These are phyloP conservation scores for Callosobruchus maculatus DNA, from an alignment of 2,888 invertebrate genomes.

Conservation along the genomic window DNA sequence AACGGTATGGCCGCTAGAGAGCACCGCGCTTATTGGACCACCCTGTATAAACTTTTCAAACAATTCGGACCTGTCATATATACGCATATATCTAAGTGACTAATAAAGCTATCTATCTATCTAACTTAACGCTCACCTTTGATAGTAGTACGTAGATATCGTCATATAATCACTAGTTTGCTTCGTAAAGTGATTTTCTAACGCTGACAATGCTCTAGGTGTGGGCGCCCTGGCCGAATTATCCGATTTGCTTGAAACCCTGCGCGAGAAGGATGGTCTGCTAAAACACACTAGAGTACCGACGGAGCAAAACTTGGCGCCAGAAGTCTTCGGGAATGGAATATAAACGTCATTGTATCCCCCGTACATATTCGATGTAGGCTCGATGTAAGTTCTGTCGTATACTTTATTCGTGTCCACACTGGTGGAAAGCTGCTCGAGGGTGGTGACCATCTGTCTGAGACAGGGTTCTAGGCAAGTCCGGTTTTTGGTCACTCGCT, in stretches of 20 bases:
- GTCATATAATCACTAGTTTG: conserved; percentile 41
- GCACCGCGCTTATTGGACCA: too few relatives aligned
- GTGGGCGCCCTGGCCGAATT: conserved; percentile 55
- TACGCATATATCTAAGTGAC: too few relatives aligned
- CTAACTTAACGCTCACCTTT: too few relatives aligned
- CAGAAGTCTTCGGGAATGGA: conserved; percentile 91
- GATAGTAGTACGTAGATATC: conserved; percentile 76
- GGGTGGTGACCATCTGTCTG: conserved; percentile 62
- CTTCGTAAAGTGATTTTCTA: conserved; percentile 52
- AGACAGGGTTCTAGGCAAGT: conserved; percentile 87
- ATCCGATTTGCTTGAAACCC: conserved; percentile 68
- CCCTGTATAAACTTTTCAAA: too few relatives aligned
- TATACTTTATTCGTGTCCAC: conserved; percentile 49
- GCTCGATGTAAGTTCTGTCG: conserved; percentile 31
- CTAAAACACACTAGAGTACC: conserved; percentile 85
- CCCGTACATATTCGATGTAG: conserved; percentile 41
- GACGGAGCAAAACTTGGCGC: conserved; percentile 87
- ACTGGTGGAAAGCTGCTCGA: conserved; percentile 61
- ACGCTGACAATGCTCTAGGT: conserved; percentile 73
- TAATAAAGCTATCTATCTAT: too few relatives aligned
- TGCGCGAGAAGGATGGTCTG: conserved; percentile 61
- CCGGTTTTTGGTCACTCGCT: conserved; percentile 78
- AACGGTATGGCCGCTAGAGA: too few relatives aligned
- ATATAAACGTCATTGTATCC: conserved; percentile 72
- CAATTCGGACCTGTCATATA: too few relatives aligned